phyloP scores from a whole-genome alignment of 2,113 vertebrate genomes.

The Trogon surrucura region DNA sequence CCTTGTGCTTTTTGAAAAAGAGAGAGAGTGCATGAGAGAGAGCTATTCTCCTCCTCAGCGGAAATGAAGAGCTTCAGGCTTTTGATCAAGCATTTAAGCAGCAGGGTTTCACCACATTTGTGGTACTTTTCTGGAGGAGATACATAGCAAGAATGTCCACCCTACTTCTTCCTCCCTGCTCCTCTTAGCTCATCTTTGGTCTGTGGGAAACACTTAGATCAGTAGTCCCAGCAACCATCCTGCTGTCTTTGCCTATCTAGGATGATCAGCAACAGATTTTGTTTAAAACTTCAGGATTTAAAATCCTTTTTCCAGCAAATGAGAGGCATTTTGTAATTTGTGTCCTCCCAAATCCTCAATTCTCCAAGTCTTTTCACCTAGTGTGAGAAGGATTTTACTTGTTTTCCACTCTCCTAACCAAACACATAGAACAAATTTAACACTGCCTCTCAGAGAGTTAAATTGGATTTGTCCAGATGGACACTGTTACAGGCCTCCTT shows the following conservation, averaged over 20 bases:
- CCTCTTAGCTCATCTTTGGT: neutral
- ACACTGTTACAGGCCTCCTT: constrained; percentile 14
- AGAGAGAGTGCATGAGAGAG: neutral
- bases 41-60: neutral
- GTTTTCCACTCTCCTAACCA: neutral
- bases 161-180: neutral
- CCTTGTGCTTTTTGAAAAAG: neutral
- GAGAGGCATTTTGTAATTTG: neutral
- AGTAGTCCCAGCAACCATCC: neutral
- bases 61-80: neutral
- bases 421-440: neutral
- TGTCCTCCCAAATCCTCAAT: neutral
- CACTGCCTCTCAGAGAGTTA: neutral
- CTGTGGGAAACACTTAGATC: neutral
- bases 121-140: neutral
- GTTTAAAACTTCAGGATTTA: neutral
- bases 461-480: constrained; percentile 54
- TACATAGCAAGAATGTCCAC: neutral
- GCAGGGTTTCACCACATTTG: neutral
- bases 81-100: neutral
- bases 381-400: neutral
- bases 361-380: neutral
- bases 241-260: neutral
- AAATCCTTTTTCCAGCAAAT: neutral
- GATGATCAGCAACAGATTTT: neutral